These are phyloP conservation scores for Hyperoplus lanceolatus DNA, from an alignment of 2,797 vertebrate genomes.

Conservation along the genomic window DNA sequence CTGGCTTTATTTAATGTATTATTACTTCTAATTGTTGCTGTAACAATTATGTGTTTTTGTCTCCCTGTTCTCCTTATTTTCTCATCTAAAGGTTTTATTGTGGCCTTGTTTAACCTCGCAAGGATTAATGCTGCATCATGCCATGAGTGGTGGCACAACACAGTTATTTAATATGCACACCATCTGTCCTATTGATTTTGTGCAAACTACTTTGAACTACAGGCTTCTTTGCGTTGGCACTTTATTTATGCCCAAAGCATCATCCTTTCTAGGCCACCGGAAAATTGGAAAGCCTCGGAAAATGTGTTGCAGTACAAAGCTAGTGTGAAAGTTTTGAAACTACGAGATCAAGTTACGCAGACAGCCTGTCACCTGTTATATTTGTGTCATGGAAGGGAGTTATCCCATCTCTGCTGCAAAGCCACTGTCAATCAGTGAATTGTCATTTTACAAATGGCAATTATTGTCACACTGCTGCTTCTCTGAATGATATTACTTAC, in stretches of 20 bases:
- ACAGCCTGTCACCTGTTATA: not conserved
- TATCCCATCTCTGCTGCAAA: constrained; percentile 1
- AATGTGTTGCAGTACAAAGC: constrained; percentile 32
- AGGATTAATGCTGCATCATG: not conserved
- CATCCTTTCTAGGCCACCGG: constrained; percentile 66
- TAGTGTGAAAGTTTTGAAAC: constrained; percentile 11
- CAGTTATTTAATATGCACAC: constrained; percentile 53
- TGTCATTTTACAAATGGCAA: not conserved
- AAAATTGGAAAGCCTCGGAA: constrained; percentile 63
- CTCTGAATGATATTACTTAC: constrained; percentile 9
- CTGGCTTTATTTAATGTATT: too few relatives aligned
- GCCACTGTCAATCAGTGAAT: not conserved
- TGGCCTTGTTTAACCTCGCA: not conserved
- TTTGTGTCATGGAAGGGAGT: not conserved
- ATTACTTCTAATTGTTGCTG: too few relatives aligned
- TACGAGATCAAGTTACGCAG: not conserved
- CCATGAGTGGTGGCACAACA: constrained; percentile 14
- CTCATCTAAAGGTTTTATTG: not conserved
- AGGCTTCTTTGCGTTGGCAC: constrained; percentile 46
- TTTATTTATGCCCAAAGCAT: constrained; percentile 58
- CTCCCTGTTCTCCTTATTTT: not conserved
- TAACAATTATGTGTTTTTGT: too few relatives aligned
- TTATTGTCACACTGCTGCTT: constrained; percentile 13
- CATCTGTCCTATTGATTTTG: constrained; percentile 58
- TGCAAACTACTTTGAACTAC: constrained; percentile 41